These are phyloP conservation scores for Lutraria rhynchaena DNA, from an alignment of 1,140 invertebrate species.

Conservation along the genomic window DNA sequence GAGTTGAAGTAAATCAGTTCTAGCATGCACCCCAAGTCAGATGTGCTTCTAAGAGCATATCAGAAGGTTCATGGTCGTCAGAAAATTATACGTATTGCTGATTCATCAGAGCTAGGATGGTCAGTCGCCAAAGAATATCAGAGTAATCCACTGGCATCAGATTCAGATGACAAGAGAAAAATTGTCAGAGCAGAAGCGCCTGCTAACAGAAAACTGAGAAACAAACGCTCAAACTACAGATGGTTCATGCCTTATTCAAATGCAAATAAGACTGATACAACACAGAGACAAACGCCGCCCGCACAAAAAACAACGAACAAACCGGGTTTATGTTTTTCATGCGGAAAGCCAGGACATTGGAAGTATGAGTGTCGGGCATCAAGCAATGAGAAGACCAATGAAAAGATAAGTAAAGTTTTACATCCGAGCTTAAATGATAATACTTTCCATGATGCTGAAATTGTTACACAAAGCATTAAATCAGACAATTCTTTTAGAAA, in stretches of 20 bases:
- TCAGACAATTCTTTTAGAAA: neutral
- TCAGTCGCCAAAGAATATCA: constrained; percentile 24
- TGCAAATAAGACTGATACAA: too few relatives aligned
- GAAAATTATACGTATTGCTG: constrained; percentile 43
- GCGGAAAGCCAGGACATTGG: constrained; percentile 9
- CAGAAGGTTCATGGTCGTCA: constrained; percentile 2
- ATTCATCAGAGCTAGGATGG: constrained; percentile 38
- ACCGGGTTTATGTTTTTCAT: neutral
- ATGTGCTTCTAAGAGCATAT: neutral
- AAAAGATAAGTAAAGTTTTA: constrained; percentile 30
- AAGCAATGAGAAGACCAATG: neutral
- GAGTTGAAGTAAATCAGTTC: constrained; percentile 3
- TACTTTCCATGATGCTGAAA: neutral
- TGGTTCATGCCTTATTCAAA: too few relatives aligned
- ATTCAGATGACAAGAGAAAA: constrained; percentile 37
- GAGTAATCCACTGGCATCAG: constrained; percentile 36
- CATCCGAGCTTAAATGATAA: constrained; percentile 5
- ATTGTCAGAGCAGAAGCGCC: constrained; percentile 6
- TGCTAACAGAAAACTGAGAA: neutral
- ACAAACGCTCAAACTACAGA: too few relatives aligned
- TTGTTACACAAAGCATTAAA: neutral
- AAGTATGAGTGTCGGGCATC: neutral
- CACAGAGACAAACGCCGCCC: too few relatives aligned
- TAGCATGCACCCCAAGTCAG: neutral
- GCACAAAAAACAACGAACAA: neutral